Conservation (phyloP, 2,888 invertebrate genomes). For the Thysanoteuthis rhombus region DNA sequence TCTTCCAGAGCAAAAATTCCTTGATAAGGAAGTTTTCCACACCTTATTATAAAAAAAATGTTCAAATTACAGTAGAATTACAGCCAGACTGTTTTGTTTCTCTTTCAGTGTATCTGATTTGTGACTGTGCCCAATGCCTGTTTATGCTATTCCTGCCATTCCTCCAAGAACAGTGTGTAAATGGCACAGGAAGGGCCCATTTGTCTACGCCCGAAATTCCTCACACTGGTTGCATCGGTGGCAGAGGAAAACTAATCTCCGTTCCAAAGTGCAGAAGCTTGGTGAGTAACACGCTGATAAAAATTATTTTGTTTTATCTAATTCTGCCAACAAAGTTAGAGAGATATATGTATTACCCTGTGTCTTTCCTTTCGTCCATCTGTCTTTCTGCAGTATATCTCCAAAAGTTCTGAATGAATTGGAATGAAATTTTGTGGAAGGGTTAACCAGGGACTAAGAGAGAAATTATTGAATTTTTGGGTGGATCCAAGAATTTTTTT, state of each 20-base stretch:
- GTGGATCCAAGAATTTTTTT: no score
- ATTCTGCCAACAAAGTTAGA: no score
- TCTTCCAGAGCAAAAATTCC: no score
- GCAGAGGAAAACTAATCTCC: neutral
- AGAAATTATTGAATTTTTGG: no score
- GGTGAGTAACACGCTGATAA: neutral
- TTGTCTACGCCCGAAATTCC: slow-evolving; percentile 19
- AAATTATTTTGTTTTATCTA: neutral
- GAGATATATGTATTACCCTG: no score
- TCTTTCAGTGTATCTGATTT: neutral
- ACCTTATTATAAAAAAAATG: no score
- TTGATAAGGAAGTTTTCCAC: no score
- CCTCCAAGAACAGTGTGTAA: neutral
- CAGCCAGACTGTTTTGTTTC: neutral
- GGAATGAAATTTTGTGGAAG: no score
- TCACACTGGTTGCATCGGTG: slow-evolving; percentile 23
- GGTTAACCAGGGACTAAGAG: no score
- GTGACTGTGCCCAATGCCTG: slow-evolving; percentile 12
- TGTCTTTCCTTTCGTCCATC: no score
- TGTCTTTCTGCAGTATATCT: no score
- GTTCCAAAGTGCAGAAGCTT: neutral
- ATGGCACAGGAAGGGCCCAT: slow-evolving; percentile 13
- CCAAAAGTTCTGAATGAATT: no score
- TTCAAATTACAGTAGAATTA: neutral
- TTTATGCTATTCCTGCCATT: neutral